Base-by-base conservation (phyloP, 1,140 invertebrate species). In the Sminthurinus signatus region DNA sequence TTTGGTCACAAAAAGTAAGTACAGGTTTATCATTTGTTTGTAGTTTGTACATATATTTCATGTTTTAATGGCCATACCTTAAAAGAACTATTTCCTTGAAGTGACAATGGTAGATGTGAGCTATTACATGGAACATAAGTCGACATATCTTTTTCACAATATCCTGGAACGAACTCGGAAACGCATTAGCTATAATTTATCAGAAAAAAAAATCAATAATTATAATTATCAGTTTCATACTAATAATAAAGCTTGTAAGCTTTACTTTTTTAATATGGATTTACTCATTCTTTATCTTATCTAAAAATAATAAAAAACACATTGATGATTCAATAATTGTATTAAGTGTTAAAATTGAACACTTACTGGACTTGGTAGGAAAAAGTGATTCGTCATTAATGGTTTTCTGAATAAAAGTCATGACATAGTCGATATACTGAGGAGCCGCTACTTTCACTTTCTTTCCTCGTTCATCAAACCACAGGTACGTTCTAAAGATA, bases 381-480 rank as follows among this genome's bases (percentile, higher is more conserved):
- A 98, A 98, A 77, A 96, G 86, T 75, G 85, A 85, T 83, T 98
- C 94, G 80, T 98, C 94, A 79, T 88, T 93, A 78, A 98, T 87
- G 72, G 91, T 95, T 81, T 94, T 94, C 78, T 98, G 93, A 69
- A 91, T 94, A 21, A 56, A 56, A 52, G 93, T 95, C 91, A 97
- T 97, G 74, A 96, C 93, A 81, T 95, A 97, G 81, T 98, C 95
- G 78, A 98, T 90, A 80, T 98, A 98, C 80, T 98, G 94, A 67
- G 94, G 93, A 66, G 94, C 94, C 68, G 94, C 88, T 73, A 96
- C 89, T 79, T 93, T 90, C 52, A 87, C 91, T 80, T 97, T 97
- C 81, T 98, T 98, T 51, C 95, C 94, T 80, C 95, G 96, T 78
- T 98, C 94, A 80, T 98, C 95, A 81, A 93, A 91, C 95, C 94